Evolutionary conservation across 2,797 vertebrate genomes (phyloP), one percentile per base, ranked within the genome.

Genomic region (Pseudomugil gertrudae): DNA sequence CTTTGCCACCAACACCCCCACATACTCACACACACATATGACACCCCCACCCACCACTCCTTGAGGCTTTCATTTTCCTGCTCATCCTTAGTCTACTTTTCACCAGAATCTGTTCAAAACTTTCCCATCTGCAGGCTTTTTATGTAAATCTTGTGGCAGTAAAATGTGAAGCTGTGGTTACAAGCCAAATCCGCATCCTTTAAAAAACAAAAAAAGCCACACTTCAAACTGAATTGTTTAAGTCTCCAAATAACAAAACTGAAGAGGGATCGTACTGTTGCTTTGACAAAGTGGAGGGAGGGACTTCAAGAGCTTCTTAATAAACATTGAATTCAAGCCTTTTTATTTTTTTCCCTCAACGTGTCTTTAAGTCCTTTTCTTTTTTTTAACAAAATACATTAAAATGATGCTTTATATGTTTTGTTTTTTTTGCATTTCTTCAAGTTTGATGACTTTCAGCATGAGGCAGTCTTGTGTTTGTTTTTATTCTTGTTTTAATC

Each of bases 151-250:
- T 69, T 69, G 84, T 89, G 82, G 87, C 83, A 87, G 83, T 88
- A 84, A 38, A 91, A 72, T 32, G 64, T 38, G 66, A 74, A 76
- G 71, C 78, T 72, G 82, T 90, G 88, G 90, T 92, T 91, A 91
- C 86, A 84, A 93, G 85, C 86, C 84, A 89, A 90, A 93, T 92
- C 86, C 76, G 61, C 84, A 88, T 91, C 79, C 77, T 82, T 77
- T 55, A 52, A 65, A 77, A 17, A 38, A 45, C 10, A 74, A 70
- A 57, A 66, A 26, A 23, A 19, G 29, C 60, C 71, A 83, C 89
- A 92, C 93, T 94, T 94, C 91, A 94, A 93, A 94, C 87, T 77
- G 88, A 92, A 87, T 87, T 86, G 82, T 89, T 94, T 89, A 89
- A 90, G 90, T 88, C 87, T 87, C 43, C 82, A 75, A 90, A 92